Conservation (phyloP, 2,888 invertebrate species). For the Eupithecia abbreviata region DNA sequence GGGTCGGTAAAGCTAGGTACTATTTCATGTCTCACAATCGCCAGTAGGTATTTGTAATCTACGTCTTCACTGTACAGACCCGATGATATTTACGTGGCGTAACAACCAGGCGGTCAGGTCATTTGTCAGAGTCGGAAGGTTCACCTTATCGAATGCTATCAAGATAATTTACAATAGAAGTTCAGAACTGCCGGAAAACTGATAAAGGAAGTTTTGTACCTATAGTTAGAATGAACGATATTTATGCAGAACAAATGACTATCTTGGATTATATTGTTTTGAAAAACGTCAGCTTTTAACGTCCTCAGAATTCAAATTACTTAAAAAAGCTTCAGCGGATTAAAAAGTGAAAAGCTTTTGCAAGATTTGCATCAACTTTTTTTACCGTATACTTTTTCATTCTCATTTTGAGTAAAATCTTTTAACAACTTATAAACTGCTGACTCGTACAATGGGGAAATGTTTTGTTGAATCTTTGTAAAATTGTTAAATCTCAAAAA, state of each 20-base stretch:
- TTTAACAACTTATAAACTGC: too few species aligned
- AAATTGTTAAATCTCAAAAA: too few species aligned
- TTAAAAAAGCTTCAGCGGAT: too few species aligned
- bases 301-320: background rate
- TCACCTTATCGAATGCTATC: conserved; percentile 6
- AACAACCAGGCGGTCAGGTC: conserved; percentile 26
- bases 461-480: background rate
- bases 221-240: background rate
- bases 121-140: conserved; percentile 24
- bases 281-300: background rate
- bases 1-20: background rate
- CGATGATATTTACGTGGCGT: conserved; percentile 34
- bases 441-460: background rate
- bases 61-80: conserved; percentile 15
- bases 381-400: background rate
- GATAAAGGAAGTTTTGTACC: background rate
- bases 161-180: background rate
- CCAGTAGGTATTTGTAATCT: background rate
- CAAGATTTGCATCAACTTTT: background rate
- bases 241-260: background rate
- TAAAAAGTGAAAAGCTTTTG: background rate
- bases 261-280: too few species aligned
- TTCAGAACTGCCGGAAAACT: conserved; percentile 3
- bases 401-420: too few species aligned
- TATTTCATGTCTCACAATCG: background rate